phyloP scores from a whole-genome alignment of 1,140 invertebrate genomes.

The Neodiprion virginianus region DNA sequence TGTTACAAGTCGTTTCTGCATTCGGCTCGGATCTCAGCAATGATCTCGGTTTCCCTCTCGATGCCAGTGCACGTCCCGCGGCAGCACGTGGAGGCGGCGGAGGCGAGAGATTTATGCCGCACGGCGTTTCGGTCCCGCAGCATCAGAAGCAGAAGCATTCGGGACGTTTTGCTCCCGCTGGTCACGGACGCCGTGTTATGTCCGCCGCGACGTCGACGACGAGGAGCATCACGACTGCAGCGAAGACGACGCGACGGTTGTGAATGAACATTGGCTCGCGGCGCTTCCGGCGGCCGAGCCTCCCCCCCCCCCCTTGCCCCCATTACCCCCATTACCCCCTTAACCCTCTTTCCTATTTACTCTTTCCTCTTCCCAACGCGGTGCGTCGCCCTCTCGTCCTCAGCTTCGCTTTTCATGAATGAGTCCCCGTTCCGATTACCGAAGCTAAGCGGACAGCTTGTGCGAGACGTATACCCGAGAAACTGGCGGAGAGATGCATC shows the following conservation, averaged over 20 bases:
- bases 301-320: conserved; percentile 13
- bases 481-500: conserved; percentile 23
- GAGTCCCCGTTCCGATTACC: conserved; percentile 11
- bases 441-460: conserved; percentile 7
- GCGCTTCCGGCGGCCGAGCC: conserved; percentile 53
- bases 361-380: conserved; percentile 17
- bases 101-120: conserved; percentile 48
- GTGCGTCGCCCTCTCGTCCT: conserved; percentile 26
- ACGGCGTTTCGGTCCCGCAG: conserved; percentile 23
- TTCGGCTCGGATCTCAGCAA: not conserved
- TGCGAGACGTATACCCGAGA: not conserved
- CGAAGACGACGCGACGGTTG: conserved; percentile 37
- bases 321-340: conserved; percentile 8
- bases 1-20: conserved; percentile 31
- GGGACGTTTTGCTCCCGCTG: conserved; percentile 47
- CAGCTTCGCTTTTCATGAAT: conserved; percentile 27
- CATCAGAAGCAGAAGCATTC: conserved; percentile 34
- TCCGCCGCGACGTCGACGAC: conserved; percentile 39
- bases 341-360: conserved; percentile 24
- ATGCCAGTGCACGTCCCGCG: too few relatives aligned
- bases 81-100: too few relatives aligned
- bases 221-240: conserved; percentile 29
- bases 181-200: conserved; percentile 27
- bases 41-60: not conserved
- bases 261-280: conserved; percentile 61